Conservation (phyloP, 2,888 invertebrate genomes). For the Cheilosia soror region DNA sequence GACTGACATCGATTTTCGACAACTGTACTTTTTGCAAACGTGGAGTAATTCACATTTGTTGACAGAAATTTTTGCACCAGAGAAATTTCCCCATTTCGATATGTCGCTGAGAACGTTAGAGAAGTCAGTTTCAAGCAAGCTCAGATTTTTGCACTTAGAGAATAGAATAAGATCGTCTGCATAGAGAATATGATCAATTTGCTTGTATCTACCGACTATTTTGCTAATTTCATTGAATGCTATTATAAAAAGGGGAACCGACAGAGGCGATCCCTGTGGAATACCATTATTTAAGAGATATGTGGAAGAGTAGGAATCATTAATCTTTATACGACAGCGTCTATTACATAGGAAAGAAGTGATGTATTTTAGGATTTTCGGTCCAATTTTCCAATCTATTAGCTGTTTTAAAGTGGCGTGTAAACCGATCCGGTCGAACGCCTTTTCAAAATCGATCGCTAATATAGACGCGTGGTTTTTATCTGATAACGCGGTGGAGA, state of each 20-base stretch:
- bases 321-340: conserved; percentile 42
- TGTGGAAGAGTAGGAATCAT: conserved; percentile 13
- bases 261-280: not conserved
- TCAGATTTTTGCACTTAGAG: not conserved
- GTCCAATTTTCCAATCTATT: conserved; percentile 14
- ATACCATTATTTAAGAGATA: not conserved
- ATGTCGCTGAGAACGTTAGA: no score
- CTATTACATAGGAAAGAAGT: conserved; percentile 43
- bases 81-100: no score
- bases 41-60: no score
- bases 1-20: no score
- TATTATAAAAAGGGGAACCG: not conserved
- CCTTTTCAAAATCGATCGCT: not conserved
- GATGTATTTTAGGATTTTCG: conserved; percentile 41
- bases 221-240: not conserved
- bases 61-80: no score
- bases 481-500: not conserved
- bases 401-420: no score
- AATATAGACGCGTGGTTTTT: not conserved
- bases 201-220: not conserved
- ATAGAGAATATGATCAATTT: not conserved
- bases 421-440: conserved; percentile 1
- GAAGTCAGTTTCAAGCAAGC: no score
- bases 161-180: not conserved
- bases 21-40: no score